Percentiles rank a stretch among this genome's conserved stretches.
These are phyloP conservation scores for Allygus modestus DNA, from an alignment of 2,888 invertebrate genomes.

Conservation along the genomic window DNA sequence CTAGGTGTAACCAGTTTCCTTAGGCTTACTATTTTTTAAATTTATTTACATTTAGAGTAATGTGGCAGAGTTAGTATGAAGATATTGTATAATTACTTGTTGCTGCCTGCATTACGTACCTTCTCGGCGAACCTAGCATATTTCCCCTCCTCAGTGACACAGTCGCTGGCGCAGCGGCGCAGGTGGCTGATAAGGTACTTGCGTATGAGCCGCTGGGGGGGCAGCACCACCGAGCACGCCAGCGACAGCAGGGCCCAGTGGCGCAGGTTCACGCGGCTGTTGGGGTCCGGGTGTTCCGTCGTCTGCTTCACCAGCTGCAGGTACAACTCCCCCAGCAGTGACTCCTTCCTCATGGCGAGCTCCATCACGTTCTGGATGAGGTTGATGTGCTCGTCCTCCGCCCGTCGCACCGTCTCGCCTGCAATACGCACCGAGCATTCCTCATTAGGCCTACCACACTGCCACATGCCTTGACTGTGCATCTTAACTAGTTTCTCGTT, in stretches of 20 bases:
- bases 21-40: too few relatives aligned
- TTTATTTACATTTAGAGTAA: too few relatives aligned
- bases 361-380: slow-evolving; percentile 94
- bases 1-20: too few relatives aligned
- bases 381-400: slow-evolving; percentile 92
- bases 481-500: too few relatives aligned
- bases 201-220: slow-evolving; percentile 90
- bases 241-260: slow-evolving; percentile 95
- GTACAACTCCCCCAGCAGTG: slow-evolving; percentile 92
- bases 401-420: slow-evolving; percentile 82
- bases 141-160: slow-evolving; percentile 94
- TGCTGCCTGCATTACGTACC: too few relatives aligned
- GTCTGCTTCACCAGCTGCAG: slow-evolving; percentile 95
- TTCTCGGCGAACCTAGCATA: slow-evolving; percentile 96
- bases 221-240: slow-evolving; percentile 89
- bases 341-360: slow-evolving; percentile 93
- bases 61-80: too few relatives aligned
- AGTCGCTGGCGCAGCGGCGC: slow-evolving; percentile 91
- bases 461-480: too few relatives aligned
- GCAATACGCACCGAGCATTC: background rate
- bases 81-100: too few relatives aligned
- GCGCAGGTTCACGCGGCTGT: slow-evolving; percentile 89
- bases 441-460: too few relatives aligned
- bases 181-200: slow-evolving; percentile 93
- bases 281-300: slow-evolving; percentile 94